These are phyloP conservation scores for Neopelma chrysocephalum DNA, from an alignment of 2,797 vertebrate genomes.

Conservation along the genomic window DNA sequence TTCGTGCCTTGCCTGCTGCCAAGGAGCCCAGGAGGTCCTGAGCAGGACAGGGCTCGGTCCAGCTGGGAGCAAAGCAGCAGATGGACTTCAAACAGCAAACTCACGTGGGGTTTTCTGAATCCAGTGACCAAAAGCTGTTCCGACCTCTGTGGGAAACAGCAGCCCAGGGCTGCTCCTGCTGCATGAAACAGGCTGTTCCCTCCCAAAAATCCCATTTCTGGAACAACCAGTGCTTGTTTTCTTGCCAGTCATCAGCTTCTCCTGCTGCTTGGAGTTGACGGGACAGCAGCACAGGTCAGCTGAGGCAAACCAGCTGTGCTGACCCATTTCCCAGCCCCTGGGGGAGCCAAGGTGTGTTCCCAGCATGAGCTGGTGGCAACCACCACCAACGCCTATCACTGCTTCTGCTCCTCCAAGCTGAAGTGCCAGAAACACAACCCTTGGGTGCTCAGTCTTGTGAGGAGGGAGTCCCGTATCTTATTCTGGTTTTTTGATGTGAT, in stretches of 20 bases:
- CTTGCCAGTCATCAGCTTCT: neutral
- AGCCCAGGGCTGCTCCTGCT: neutral
- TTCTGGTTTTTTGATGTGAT: neutral
- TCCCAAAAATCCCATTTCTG: neutral
- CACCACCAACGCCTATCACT: rapidly evolving
- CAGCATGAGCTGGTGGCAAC: neutral
- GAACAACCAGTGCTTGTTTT: neutral
- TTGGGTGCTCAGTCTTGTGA: neutral
- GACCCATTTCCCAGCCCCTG: neutral
- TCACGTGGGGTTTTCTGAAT: neutral
- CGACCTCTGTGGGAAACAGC: neutral
- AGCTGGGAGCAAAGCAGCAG: neutral
- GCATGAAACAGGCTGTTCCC: neutral
- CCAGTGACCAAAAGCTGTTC: neutral
- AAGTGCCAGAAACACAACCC: neutral
- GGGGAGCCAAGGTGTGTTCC: neutral
- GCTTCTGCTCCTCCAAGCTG: neutral
- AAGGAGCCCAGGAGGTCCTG: neutral
- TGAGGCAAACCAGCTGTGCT: neutral
- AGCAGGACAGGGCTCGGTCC: neutral
- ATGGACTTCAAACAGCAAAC: neutral
- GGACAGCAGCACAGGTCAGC: neutral
- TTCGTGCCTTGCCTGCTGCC: neutral
- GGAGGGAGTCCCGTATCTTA: neutral
- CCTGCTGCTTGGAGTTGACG: neutral